Evolutionary conservation across 2,797 vertebrate genomes (phyloP), one percentile per base, ranked within the genome.

Genomic region (Tenualosa ilisha): DNA sequence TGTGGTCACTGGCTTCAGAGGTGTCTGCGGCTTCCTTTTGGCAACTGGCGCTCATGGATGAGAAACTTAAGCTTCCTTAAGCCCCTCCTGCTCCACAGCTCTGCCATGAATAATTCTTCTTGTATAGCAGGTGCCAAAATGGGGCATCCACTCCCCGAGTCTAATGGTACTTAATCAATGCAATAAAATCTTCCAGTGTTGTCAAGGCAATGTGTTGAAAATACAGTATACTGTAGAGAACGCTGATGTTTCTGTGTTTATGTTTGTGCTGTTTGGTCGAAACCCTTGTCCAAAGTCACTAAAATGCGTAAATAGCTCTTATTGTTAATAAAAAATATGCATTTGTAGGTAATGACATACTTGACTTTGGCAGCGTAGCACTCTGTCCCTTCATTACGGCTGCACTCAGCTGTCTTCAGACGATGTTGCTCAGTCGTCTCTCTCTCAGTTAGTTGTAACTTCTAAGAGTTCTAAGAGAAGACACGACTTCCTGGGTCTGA

Each of bases 101-200:
- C 26, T 20, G 37, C 37, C 37, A 79, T 79, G 17, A 79, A 79
- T 79, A 46, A 79, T 79, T 79, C 72, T 5, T 8, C 40, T 79
- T 79, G 72, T 79, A 40, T 15, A 17, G 31, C 40, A 46, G 7
- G 72, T 79, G 72, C 37, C 72, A 79, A 79, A 79, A 79, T 79
- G 40, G 40, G 20, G 37, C 72, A 2, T 22, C 20, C 68, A 75
- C 17, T 46, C 40, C 2, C 37, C 22, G 72, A 46, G 72, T 43
- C 20, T 79, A 79, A 79, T 46, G n/a, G 17, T 46, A 46, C 37
- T 22, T 79, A 3, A 43, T 43, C 37, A 20, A 79, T 22, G 37
- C 37, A 79, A 20, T 46, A 3, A 20, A 20, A 56, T 22, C 3
- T 56, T 6, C 3, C 6, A 56, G 54, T 3, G 54, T 20, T 22